Percentiles rank a stretch among this genome's conserved stretches.
phyloP scores from a whole-genome alignment of 35 echinoderm and acorn worm genomes.

The Lytechinus pictus region DNA sequence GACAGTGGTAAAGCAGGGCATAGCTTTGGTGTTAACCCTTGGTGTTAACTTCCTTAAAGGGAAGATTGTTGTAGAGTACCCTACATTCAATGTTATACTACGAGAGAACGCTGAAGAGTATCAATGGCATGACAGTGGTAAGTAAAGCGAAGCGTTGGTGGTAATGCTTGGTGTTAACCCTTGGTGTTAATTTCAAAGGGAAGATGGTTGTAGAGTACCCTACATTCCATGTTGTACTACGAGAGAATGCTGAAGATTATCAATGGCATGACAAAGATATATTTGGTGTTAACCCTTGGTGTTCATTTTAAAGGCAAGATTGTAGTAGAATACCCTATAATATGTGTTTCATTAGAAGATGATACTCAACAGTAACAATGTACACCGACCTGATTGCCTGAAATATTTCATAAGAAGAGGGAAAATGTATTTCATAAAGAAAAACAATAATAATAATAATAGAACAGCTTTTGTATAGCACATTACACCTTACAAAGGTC shows the following conservation, averaged over 20 bases:
- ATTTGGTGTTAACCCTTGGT: not conserved
- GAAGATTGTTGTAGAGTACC: constrained; percentile 73
- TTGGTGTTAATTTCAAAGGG: constrained; percentile 28
- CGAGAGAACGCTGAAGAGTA: constrained; percentile 44
- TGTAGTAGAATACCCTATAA: constrained; percentile 68
- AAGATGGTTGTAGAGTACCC: too few species aligned
- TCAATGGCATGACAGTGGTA: not conserved
- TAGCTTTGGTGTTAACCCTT: constrained; percentile 50
- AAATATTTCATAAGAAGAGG: too few species aligned
- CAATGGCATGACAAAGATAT: not conserved
- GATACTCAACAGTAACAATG: constrained; percentile 41
- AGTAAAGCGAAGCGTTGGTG: not conserved
- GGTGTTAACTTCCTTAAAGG: constrained; percentile 46
- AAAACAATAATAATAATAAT: too few species aligned
- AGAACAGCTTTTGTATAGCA: too few species aligned
- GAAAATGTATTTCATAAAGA: too few species aligned
- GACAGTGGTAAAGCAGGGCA: too few species aligned
- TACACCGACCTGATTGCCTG: too few species aligned
- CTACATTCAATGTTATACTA: constrained; percentile 62
- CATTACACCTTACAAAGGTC: too few species aligned
- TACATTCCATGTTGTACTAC: too few species aligned
- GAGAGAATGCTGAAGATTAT: not conserved
- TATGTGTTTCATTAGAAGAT: constrained; percentile 54
- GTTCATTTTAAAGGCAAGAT: constrained; percentile 58
- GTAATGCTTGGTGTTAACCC: not conserved